Base-by-base conservation (phyloP, 2,888 invertebrate genomes). In the Drosophila cracens region DNA sequence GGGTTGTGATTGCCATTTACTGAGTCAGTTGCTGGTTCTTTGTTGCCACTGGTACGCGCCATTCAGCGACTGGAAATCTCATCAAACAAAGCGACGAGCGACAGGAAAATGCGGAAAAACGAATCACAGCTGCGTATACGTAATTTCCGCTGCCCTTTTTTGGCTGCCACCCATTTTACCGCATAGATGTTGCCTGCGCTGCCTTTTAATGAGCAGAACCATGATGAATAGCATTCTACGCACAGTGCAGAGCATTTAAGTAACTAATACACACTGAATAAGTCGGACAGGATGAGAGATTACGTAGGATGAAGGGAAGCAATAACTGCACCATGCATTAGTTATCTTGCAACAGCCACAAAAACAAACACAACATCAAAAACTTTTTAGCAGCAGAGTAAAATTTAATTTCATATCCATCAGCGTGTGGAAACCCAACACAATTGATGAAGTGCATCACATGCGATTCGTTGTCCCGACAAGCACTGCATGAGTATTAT, bases 11-110 rank as follows among this genome's bases (percentile, higher is more conserved):
- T 66, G 66, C 27, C 10, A 36, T 58, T 61, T 48, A 59, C 31
- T 29, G 10, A 48, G 49, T 65, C 54, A 43, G 43, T 36, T 33
- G 63, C 46, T 18, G 53, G 33, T 27, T 63, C 64, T 70, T 57
- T 77, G 72, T 77, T 75, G 71, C 74, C 62, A 34, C 56, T 75
- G 36, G 68, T 71, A 89, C 81, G 74, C 87, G 86, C 89, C 83
- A 83, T 83, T 83, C 77, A 69, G 59, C 60, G 67, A 62, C 68
- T 65, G 65, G 64, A 89, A 79, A 81, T 65, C 70, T 64, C 74
- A 74, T 74, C 70, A 53, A 60, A 57, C 64, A 56, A 73, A 63
- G 67, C 54, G 62, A 60, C 21, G 64, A 43, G 54, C 29, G 33
- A 48, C 56, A 31, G 53, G 51, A 25, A 61, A 56, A 56, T 48